A percentile compares a stretch with the other conserved stretches of the same genome.
phyloP scores from a whole-genome alignment of 2,113 vertebrate genomes.

The Steatornis caripensis region DNA sequence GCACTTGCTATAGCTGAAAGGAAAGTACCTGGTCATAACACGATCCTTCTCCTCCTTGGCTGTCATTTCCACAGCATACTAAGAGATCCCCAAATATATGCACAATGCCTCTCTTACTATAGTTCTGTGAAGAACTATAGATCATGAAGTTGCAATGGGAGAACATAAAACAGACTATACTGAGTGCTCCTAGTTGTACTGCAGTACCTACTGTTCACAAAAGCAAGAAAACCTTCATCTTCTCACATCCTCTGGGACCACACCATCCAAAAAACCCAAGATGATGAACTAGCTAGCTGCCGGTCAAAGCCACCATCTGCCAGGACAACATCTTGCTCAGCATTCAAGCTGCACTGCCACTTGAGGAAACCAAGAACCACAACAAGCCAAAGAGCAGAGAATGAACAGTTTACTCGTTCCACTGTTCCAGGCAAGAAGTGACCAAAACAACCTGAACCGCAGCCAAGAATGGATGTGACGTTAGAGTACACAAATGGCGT shows the following conservation, averaged over 20 bases:
- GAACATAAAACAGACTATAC: neutral
- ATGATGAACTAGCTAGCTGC: neutral
- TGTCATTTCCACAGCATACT: neutral
- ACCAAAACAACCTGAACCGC: neutral
- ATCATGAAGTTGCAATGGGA: neutral
- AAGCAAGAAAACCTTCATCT: neutral
- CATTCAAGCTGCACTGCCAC: neutral
- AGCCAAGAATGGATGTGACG: neutral
- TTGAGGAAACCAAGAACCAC: neutral
- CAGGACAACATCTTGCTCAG: neutral
- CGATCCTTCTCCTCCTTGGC: neutral
- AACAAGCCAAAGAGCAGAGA: neutral
- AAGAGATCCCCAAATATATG: neutral
- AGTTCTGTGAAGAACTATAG: neutral
- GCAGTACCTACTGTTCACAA: neutral
- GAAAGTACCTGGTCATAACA: neutral
- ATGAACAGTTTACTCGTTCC: neutral
- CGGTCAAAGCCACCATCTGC: neutral
- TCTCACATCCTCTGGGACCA: neutral
- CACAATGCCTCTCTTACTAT: neutral
- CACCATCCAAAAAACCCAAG: neutral
- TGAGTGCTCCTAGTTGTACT: neutral
- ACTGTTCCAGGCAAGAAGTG: neutral
- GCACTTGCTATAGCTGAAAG: neutral
- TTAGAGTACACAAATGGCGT: neutral